These are phyloP conservation scores for Valencia hispanica DNA, from an alignment of 2,797 vertebrate genomes.

Conservation along the genomic window DNA sequence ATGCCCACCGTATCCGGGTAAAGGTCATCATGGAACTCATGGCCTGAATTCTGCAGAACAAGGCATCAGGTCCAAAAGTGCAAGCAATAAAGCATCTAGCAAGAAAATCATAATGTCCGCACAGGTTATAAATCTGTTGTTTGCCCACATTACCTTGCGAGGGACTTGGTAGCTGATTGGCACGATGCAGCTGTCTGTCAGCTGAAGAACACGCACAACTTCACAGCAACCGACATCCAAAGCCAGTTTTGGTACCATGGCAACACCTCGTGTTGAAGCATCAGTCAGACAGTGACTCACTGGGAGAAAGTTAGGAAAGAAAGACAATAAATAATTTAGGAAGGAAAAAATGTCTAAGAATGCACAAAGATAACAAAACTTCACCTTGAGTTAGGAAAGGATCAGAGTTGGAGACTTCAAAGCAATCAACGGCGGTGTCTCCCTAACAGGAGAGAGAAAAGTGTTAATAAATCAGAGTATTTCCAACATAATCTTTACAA, in stretches of 20 bases:
- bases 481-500: background rate
- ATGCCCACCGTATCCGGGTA: conserved; percentile 86
- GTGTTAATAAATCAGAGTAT: background rate
- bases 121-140: background rate
- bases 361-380: background rate
- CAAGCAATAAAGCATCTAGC: background rate
- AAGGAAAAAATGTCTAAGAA: background rate
- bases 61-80: background rate
- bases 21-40: conserved; percentile 91
- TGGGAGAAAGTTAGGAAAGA: conserved; percentile 41
- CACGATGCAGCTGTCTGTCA: conserved; percentile 86
- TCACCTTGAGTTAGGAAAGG: conserved; percentile 87
- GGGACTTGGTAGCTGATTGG: conserved; percentile 92
- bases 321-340: background rate
- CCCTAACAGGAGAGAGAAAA: conserved; percentile 79
- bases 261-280: conserved; percentile 79
- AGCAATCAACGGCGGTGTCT: conserved; percentile 87
- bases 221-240: conserved; percentile 90
- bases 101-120: background rate
- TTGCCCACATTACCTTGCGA: conserved; percentile 85
- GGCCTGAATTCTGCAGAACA: conserved; percentile 66
- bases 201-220: conserved; percentile 90
- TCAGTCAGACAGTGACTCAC: conserved; percentile 91
- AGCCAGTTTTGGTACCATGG: conserved; percentile 84
- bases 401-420: conserved; percentile 81